These are phyloP conservation scores for Uropetala carovei DNA, from an alignment of 2,888 invertebrate genomes.

Conservation along the genomic window DNA sequence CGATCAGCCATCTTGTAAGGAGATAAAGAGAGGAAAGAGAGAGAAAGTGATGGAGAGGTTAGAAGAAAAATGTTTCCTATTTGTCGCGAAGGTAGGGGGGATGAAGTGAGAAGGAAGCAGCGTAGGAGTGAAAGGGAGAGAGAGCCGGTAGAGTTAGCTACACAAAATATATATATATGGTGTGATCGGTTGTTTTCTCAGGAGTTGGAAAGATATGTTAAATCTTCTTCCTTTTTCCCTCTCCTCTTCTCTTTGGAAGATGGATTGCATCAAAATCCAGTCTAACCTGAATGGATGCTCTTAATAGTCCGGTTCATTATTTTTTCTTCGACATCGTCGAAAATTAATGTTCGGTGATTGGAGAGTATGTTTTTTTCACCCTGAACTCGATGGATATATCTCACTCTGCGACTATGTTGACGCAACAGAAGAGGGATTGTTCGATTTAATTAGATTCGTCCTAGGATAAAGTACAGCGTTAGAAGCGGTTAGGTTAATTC, in stretches of 20 bases:
- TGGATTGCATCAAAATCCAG: neutral
- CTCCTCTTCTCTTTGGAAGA: neutral
- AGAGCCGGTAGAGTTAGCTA: no score
- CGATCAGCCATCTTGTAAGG: neutral
- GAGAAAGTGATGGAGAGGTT: neutral
- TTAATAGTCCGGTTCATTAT: neutral
- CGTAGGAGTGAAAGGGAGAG: no score
- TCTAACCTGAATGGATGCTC: slow-evolving; percentile 18
- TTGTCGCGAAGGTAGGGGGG: slow-evolving; percentile 6
- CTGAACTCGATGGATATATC: neutral
- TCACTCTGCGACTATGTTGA: neutral
- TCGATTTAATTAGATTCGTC: neutral
- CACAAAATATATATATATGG: neutral
- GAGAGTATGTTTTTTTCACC: neutral
- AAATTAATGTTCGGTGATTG: neutral
- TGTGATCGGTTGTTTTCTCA: neutral
- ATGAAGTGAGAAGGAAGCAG: neutral
- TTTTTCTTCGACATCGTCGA: neutral
- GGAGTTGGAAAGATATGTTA: neutral
- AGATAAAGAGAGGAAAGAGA: neutral
- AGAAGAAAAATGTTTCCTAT: slow-evolving; percentile 24
- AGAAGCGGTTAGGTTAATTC: neutral
- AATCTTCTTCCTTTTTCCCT: neutral
- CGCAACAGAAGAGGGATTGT: neutral
- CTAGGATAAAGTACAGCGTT: neutral